phyloP scores from a whole-genome alignment of 37 sponge, comb jelly and placozoan species.

The Halisarca cf. caerulea region DNA sequence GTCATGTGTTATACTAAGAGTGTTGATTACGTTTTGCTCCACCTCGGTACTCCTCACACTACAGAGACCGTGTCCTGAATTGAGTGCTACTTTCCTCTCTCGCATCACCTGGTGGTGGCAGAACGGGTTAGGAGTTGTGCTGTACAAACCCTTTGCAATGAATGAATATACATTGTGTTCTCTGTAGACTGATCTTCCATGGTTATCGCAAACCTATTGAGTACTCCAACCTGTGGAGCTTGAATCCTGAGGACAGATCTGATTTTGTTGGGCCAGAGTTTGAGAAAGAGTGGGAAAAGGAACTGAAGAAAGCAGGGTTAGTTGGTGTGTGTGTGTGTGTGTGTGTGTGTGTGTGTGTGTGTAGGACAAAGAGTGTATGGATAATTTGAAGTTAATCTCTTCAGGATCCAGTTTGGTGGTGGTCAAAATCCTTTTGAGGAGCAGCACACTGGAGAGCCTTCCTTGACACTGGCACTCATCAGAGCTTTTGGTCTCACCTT shows the following conservation, averaged over 20 bases:
- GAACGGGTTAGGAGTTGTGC: constrained; percentile 39
- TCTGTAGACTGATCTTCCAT: constrained; percentile 55
- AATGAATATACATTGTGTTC: neutral
- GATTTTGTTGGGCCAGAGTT: constrained; percentile 59
- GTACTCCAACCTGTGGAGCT: constrained; percentile 65
- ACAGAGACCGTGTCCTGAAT: constrained; percentile 64
- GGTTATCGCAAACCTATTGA: constrained; percentile 71
- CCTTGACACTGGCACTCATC: constrained; percentile 60
- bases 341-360: too few relatives aligned
- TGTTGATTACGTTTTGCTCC: too few relatives aligned
- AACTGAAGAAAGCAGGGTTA: constrained; percentile 63
- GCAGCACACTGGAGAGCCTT: constrained; percentile 31
- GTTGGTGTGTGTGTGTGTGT: neutral
- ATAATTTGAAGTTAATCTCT: neutral
- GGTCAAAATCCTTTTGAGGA: neutral
- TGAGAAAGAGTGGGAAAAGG: constrained; percentile 60
- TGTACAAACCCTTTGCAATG: neutral
- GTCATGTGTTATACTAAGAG: too few relatives aligned
- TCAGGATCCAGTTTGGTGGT: neutral
- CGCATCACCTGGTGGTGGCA: constrained; percentile 84
- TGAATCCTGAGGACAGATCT: constrained; percentile 67
- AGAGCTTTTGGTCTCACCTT: constrained; percentile 70
- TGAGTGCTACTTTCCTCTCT: constrained; percentile 58
- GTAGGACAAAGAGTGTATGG: too few relatives aligned
- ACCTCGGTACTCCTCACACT: too few relatives aligned